Evolutionary conservation across 2,888 invertebrate species (phyloP).

Genomic region (Drosophila ustulata): DNA sequence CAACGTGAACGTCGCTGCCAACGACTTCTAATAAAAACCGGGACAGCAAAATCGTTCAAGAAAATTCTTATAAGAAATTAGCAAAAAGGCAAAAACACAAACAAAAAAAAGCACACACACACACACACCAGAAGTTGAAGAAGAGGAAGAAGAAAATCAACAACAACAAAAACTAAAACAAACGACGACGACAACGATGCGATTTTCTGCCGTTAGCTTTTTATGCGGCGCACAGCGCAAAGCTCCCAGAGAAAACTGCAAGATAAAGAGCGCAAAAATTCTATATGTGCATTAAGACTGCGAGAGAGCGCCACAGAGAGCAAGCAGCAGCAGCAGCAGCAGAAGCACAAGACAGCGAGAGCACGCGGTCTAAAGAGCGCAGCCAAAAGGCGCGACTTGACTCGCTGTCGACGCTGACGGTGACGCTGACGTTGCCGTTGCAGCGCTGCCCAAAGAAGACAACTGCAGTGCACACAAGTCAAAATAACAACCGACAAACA

Average conservation of each 20-base stretch:
- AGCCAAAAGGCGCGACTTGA: constrained; percentile 65
- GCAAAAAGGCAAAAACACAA: constrained; percentile 48
- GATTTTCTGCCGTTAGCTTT: constrained; percentile 74
- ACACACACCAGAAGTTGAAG: neutral
- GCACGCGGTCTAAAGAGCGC: constrained; percentile 37
- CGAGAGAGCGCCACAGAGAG: constrained; percentile 23
- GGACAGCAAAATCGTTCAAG: constrained; percentile 70
- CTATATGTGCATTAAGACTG: constrained; percentile 14
- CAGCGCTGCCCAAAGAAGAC: constrained; percentile 61
- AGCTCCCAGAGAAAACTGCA: constrained; percentile 55
- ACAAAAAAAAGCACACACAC: neutral
- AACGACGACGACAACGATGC: constrained; percentile 57
- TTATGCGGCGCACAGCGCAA: constrained; percentile 51
- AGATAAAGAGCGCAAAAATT: constrained; percentile 38
- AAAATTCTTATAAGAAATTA: constrained; percentile 76
- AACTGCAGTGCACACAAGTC: constrained; percentile 59
- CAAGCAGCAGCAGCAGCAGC: constrained; percentile 9
- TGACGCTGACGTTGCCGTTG: constrained; percentile 27
- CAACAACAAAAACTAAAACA: constrained; percentile 50
- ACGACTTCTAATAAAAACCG: constrained; percentile 53
- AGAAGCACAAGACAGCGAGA: constrained; percentile 32
- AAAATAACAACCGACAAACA: constrained; percentile 52
- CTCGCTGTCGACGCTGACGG: constrained; percentile 34
- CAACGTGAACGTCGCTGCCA: constrained; percentile 22
- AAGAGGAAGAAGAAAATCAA: constrained; percentile 29